phyloP scores from a whole-genome alignment of 2,888 invertebrate genomes.

The Drosophila eohydei region DNA sequence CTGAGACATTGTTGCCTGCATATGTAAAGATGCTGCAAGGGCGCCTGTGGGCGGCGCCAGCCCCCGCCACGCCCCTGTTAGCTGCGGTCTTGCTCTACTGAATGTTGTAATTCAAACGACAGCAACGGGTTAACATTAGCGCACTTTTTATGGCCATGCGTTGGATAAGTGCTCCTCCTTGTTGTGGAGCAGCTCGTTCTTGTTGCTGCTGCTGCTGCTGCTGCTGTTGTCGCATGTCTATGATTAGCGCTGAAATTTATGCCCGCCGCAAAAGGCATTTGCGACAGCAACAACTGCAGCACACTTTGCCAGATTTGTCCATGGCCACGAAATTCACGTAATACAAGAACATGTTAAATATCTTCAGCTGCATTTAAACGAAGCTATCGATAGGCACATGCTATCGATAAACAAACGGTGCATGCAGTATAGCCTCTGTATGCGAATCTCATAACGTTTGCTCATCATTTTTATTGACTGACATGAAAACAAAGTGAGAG shows the following conservation, averaged over 20 bases:
- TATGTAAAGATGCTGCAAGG: constrained; percentile 41
- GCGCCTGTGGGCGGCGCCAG: not conserved
- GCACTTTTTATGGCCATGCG: constrained; percentile 70
- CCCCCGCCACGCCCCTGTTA: not conserved
- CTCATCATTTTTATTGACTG: not conserved
- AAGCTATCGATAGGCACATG: not conserved
- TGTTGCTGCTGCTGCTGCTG: constrained; percentile 25
- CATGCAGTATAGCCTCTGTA: not conserved
- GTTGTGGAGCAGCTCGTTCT: constrained; percentile 30
- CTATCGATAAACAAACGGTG: not conserved
- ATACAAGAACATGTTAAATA: not conserved
- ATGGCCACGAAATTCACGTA: not conserved
- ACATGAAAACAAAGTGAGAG: not conserved
- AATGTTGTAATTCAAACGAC: constrained; percentile 70
- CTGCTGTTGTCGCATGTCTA: constrained; percentile 52
- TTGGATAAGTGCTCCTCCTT: constrained; percentile 61
- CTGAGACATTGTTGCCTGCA: constrained; percentile 54
- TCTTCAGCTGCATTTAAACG: not conserved
- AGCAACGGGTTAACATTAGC: constrained; percentile 76
- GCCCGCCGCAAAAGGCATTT: constrained; percentile 65
- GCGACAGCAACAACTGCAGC: constrained; percentile 50
- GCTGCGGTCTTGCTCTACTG: constrained; percentile 43
- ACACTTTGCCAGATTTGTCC: constrained; percentile 1
- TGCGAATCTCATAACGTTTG: not conserved
- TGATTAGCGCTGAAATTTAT: constrained; percentile 72